These are phyloP conservation scores for Arothron firmamentum DNA, from an alignment of 2,113 vertebrate species.

Conservation along the genomic window DNA sequence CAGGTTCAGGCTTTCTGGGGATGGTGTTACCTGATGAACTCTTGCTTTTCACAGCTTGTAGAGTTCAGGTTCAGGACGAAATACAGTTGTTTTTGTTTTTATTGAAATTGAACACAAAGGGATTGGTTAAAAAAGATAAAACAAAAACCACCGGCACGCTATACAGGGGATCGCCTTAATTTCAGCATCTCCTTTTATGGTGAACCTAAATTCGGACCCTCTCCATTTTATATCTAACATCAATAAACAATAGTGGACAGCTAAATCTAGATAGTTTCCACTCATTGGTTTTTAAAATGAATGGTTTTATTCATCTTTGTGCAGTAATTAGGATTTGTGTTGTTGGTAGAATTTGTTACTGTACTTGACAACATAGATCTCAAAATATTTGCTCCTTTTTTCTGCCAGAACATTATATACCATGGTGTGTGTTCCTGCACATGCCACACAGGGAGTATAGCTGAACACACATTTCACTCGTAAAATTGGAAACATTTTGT, in stretches of 20 bases:
- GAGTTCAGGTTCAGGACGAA: conserved; percentile 40
- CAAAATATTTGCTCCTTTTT: too few species aligned
- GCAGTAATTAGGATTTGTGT: too few species aligned
- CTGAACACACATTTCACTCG: too few species aligned
- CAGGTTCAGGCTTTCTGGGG: conserved; percentile 53
- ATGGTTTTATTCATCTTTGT: too few species aligned
- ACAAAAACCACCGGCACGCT: neutral
- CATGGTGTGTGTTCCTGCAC: too few species aligned
- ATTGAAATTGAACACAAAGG: conserved; percentile 56
- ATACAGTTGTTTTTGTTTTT: conserved; percentile 20
- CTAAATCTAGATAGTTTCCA: neutral
- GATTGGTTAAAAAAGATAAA: conserved; percentile 21
- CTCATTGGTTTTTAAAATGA: too few species aligned
- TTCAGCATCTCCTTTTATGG: conserved; percentile 7
- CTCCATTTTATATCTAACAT: conserved; percentile 4
- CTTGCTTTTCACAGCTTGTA: conserved; percentile 51
- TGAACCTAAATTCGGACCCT: neutral
- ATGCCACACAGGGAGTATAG: too few species aligned
- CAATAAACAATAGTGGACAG: conserved; percentile 9
- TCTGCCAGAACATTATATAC: too few species aligned
- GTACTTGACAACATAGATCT: too few species aligned
- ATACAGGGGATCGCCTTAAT: neutral
- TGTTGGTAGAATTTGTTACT: too few species aligned
- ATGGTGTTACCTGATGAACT: conserved; percentile 50
- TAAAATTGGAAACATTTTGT: too few species aligned